These are phyloP conservation scores for Agonopterix heracliana DNA, from an alignment of 2,888 invertebrate species.

Conservation along the genomic window DNA sequence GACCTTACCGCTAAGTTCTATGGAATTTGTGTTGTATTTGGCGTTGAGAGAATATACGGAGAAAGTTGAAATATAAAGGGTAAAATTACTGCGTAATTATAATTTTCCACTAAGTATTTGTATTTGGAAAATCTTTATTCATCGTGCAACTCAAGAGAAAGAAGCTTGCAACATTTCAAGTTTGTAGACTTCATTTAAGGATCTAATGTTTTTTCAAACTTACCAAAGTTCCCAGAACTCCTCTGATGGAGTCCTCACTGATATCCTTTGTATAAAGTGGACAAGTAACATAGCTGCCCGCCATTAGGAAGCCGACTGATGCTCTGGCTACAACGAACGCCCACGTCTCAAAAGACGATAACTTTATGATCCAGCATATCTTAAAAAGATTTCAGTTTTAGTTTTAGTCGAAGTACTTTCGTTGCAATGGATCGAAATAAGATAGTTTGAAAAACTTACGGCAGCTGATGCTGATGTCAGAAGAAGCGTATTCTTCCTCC, in stretches of 20 bases:
- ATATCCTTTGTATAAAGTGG: conserved; percentile 76
- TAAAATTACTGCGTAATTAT: too few species aligned
- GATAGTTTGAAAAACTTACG: conserved; percentile 29
- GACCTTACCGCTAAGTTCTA: too few species aligned
- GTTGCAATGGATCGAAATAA: too few species aligned
- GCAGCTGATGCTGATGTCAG: conserved; percentile 37
- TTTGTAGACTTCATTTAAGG: too few species aligned
- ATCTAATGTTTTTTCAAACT: conserved; percentile 19
- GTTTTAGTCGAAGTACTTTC: too few species aligned
- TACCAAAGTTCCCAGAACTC: conserved; percentile 75
- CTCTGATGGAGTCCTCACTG: conserved; percentile 68
- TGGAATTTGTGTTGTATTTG: too few species aligned
- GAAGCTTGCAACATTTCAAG: too few species aligned
- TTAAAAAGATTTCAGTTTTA: conserved; percentile 8
- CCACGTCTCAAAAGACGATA: conserved; percentile 44
- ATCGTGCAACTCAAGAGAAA: too few species aligned
- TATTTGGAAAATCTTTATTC: too few species aligned
- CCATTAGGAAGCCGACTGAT: conserved; percentile 47
- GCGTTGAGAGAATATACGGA: too few species aligned
- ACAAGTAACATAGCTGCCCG: conserved; percentile 47
- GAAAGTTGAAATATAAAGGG: too few species aligned
- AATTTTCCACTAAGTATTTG: too few species aligned
- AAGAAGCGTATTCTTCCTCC: conserved; percentile 43
- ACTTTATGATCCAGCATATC: conserved; percentile 40
- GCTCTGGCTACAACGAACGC: conserved; percentile 47